phyloP scores from a whole-genome alignment of 2,888 invertebrate genomes.

The Papilio protenor region DNA sequence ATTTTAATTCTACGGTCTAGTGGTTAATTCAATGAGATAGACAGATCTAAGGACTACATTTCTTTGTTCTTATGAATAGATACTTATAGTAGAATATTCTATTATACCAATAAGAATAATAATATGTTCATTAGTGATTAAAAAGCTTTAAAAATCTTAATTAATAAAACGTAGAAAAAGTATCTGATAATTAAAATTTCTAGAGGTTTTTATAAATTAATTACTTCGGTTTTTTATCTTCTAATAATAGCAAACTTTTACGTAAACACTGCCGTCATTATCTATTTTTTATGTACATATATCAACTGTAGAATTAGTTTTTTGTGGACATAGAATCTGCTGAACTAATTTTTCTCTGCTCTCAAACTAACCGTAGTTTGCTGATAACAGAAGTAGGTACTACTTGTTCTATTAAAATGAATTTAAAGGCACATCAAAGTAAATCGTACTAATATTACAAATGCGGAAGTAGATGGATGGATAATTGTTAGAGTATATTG shows the following conservation, averaged over 20 bases:
- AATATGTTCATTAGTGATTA: conserved; percentile 1
- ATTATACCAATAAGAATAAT: background rate
- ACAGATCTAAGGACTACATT: background rate
- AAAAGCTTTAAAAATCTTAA: conserved; percentile 10
- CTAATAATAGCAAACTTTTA: background rate
- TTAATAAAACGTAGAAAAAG: conserved; percentile 13
- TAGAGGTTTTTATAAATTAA: background rate
- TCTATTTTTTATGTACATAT: background rate
- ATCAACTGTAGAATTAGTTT: too few species aligned
- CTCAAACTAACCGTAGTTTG: too few species aligned
- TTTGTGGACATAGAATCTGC: too few species aligned
- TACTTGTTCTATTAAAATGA: too few species aligned
- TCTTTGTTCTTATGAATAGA: too few species aligned
- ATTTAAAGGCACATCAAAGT: too few species aligned
- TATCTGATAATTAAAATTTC: conserved; percentile 1
- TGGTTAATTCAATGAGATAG: background rate
- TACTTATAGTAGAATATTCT: too few species aligned
- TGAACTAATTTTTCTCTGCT: too few species aligned
- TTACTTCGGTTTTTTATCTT: background rate
- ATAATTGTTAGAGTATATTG: too few species aligned
- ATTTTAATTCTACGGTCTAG: background rate
- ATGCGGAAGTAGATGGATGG: too few species aligned
- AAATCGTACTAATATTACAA: too few species aligned
- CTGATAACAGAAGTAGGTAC: too few species aligned
- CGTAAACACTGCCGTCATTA: background rate